These are phyloP conservation scores for Drusus annulatus DNA, from an alignment of 1,140 invertebrate species.

Conservation along the genomic window DNA sequence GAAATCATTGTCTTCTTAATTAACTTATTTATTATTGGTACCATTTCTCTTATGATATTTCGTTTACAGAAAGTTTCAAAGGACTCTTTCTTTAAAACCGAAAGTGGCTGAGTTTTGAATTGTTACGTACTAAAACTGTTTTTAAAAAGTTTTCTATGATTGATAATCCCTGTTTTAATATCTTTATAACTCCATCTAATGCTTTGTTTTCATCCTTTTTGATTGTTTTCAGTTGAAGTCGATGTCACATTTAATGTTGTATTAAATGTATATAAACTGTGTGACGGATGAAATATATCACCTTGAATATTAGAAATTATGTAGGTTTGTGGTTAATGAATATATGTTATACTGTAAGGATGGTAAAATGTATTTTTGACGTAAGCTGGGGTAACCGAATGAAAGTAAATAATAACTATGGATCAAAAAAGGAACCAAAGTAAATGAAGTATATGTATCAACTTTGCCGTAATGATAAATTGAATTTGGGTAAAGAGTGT, in stretches of 20 bases:
- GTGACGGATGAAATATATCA: background rate
- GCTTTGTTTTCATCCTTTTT: no score
- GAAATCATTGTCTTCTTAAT: constrained; percentile 37
- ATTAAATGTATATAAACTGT: no score
- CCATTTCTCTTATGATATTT: background rate
- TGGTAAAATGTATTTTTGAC: background rate
- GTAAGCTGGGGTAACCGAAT: background rate
- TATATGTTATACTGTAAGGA: background rate
- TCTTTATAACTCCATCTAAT: no score
- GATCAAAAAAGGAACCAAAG: constrained; percentile 21
- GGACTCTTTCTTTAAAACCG: background rate
- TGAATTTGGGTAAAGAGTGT: no score
- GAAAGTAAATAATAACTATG: background rate
- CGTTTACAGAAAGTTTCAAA: background rate
- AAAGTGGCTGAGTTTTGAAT: background rate
- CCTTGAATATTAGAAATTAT: background rate
- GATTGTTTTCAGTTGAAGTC: no score
- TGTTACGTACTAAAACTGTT: background rate
- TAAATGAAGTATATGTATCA: background rate
- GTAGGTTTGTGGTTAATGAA: constrained; percentile 4
- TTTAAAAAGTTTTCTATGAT: background rate
- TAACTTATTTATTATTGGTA: background rate
- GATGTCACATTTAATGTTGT: no score
- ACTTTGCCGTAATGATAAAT: no score
- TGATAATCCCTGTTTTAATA: background rate